A percentile compares a stretch with the other conserved stretches of the same genome.
These are phyloP conservation scores for Asobara japonica DNA, from an alignment of 1,140 invertebrate genomes.

Conservation along the genomic window DNA sequence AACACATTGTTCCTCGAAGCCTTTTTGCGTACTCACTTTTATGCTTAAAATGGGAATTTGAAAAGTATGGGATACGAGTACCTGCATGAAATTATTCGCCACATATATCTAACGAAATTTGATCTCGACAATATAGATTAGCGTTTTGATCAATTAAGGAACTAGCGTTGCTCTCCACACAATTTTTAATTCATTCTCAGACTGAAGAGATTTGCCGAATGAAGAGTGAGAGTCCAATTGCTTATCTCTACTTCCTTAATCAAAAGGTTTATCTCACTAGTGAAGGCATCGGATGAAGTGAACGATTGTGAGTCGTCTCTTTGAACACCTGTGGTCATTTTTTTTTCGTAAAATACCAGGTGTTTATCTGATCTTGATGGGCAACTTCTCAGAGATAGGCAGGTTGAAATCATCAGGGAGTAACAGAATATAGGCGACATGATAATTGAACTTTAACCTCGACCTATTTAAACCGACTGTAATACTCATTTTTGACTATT, in stretches of 20 bases:
- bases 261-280: neutral
- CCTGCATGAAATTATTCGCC: too few relatives aligned
- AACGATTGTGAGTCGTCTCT: neutral
- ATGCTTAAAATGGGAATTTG: too few relatives aligned
- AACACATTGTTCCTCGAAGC: too few relatives aligned
- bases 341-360: neutral
- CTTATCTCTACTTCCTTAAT: neutral
- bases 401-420: neutral
- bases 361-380: neutral
- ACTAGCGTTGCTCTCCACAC: too few relatives aligned
- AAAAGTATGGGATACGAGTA: too few relatives aligned
- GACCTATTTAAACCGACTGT: too few relatives aligned
- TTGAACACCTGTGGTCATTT: neutral
- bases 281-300: neutral
- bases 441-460: neutral
- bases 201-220: neutral
- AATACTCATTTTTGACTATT: too few relatives aligned
- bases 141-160: too few relatives aligned
- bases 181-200: too few relatives aligned
- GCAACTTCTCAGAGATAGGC: neutral
- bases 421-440: neutral
- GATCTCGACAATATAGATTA: too few relatives aligned
- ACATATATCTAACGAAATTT: too few relatives aligned
- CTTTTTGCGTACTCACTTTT: too few relatives aligned
- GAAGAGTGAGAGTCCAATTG: neutral